A percentile compares a stretch with the other conserved stretches of the same genome.
Conservation (phyloP, 2,113 vertebrate genomes). For the Callaeas wilsoni region DNA sequence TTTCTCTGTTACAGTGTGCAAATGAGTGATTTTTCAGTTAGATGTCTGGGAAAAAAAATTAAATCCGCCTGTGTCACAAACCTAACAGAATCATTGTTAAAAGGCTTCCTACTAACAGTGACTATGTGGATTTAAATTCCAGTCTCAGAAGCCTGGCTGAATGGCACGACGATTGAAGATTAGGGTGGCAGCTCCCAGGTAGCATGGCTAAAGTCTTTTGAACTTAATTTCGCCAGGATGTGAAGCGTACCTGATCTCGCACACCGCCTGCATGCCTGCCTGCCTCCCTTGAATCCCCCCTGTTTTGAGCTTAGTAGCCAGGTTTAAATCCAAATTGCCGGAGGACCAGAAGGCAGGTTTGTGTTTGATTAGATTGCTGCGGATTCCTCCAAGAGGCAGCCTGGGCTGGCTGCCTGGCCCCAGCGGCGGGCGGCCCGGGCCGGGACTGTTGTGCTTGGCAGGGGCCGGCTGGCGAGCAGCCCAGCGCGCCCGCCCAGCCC, state of each 20-base stretch:
- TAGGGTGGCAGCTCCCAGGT: background rate
- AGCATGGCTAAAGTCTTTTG: background rate
- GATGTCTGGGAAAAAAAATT: background rate
- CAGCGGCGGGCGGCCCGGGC: background rate
- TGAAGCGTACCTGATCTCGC: background rate
- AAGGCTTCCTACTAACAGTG: background rate
- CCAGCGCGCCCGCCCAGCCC: background rate
- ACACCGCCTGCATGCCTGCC: background rate
- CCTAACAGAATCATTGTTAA: background rate
- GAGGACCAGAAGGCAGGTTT: background rate
- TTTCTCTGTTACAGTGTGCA: background rate
- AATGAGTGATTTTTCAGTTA: background rate
- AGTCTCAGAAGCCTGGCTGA: background rate
- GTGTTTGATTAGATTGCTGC: background rate
- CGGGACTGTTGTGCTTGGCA: background rate
- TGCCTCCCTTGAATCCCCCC: background rate
- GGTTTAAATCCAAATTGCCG: background rate
- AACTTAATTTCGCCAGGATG: background rate
- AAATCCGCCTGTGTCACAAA: background rate
- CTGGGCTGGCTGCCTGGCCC: background rate
- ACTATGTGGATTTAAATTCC: background rate
- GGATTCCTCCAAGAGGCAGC: background rate
- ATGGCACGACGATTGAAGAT: background rate
- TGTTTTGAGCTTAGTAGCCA: background rate
- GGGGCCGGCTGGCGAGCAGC: background rate